These are phyloP conservation scores for Noctua janthe DNA, from an alignment of 2,888 invertebrate species.

Conservation along the genomic window DNA sequence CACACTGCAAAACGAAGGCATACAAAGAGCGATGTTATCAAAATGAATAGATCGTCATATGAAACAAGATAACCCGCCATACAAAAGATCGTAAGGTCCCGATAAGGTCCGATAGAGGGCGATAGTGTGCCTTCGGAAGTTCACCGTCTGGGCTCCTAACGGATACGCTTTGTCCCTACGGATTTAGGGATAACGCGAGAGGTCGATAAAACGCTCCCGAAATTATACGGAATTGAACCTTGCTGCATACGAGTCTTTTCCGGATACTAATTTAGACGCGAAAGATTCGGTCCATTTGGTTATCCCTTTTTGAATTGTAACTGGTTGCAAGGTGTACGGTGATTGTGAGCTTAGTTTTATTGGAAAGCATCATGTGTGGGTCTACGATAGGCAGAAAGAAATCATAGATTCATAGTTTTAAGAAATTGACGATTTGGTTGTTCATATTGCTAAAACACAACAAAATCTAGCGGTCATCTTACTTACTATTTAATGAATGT, in stretches of 20 bases:
- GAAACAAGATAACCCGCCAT: slow-evolving; percentile 65
- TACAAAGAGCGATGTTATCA: slow-evolving; percentile 62
- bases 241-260: slow-evolving; percentile 66
- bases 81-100: slow-evolving; percentile 69
- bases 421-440: background rate
- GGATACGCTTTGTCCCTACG: slow-evolving; percentile 82
- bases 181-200: slow-evolving; percentile 69
- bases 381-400: background rate
- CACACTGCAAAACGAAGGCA: slow-evolving; percentile 51
- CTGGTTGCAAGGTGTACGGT: slow-evolving; percentile 15
- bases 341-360: slow-evolving; percentile 11
- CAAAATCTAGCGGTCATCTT: background rate
- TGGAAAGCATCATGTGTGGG: background rate
- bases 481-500: too few species aligned
- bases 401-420: background rate
- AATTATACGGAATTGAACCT: slow-evolving; percentile 67
- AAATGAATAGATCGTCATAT: slow-evolving; percentile 65
- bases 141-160: slow-evolving; percentile 74
- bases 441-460: background rate
- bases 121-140: slow-evolving; percentile 78
- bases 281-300: slow-evolving; percentile 57
- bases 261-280: slow-evolving; percentile 65
- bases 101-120: slow-evolving; percentile 73
- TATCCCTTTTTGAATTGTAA: slow-evolving; percentile 53
- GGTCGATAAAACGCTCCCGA: slow-evolving; percentile 66